Conservation (phyloP, 2,888 invertebrate species). For the Spatulosminthurus flaviceps region DNA sequence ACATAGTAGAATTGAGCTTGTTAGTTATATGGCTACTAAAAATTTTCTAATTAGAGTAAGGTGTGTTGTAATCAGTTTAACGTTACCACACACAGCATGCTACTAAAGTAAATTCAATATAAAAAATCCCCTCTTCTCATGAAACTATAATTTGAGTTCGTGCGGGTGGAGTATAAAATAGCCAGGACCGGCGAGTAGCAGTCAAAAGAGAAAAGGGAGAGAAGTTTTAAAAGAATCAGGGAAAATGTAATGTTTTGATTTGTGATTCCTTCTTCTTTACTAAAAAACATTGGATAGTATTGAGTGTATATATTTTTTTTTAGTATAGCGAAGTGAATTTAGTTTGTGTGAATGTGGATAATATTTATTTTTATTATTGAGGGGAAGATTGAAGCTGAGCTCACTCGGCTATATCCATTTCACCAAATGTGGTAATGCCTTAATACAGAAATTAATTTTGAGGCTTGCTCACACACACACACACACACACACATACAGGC, state of each 20-base stretch:
- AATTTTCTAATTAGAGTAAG: no score
- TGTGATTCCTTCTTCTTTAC: not conserved
- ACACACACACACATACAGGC: no score
- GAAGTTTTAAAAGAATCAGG: not conserved
- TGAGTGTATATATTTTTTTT: not conserved
- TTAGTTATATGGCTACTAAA: no score
- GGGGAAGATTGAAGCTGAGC: slow-evolving; percentile 11
- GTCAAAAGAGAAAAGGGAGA: not conserved
- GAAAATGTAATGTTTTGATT: not conserved
- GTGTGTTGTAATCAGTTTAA: no score
- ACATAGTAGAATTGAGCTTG: no score
- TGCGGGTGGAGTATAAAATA: no score
- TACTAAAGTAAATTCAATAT: no score
- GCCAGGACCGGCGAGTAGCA: not conserved
- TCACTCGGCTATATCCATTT: slow-evolving; percentile 24
- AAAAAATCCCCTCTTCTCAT: no score
- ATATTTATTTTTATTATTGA: slow-evolving; percentile 18
- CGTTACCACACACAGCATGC: no score
- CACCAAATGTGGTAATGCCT: slow-evolving; percentile 51
- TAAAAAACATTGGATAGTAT: not conserved
- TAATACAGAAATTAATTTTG: slow-evolving; percentile 54
- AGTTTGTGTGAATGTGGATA: not conserved
- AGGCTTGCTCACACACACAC: no score
- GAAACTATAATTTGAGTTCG: no score
- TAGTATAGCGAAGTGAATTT: not conserved